Evolutionary conservation across 2,113 vertebrate genomes (phyloP).

Genomic region (Antechinus stuartii): DNA sequence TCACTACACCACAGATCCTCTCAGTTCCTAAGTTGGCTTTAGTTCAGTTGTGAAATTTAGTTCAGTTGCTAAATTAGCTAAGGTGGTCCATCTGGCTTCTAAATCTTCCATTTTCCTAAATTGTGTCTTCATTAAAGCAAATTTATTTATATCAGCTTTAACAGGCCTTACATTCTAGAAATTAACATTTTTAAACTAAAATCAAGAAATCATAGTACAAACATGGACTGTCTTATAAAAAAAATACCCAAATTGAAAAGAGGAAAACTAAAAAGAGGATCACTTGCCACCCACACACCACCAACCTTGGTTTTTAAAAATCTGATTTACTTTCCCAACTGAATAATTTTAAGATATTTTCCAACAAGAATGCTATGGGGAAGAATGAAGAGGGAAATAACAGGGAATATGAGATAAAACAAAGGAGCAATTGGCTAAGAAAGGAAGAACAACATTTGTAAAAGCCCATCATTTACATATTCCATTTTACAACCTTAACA

Average conservation of each 20-base stretch:
- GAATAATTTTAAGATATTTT: slow-evolving; percentile 30
- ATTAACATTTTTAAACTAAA: slow-evolving; percentile 23
- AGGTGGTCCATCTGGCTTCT: slow-evolving; percentile 7
- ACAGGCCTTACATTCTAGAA: slow-evolving; percentile 34
- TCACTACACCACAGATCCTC: not conserved
- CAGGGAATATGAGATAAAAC: slow-evolving; percentile 32
- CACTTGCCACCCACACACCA: slow-evolving; percentile 15
- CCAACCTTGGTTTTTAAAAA: slow-evolving; percentile 37
- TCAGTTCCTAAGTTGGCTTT: not conserved
- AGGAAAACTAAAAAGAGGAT: slow-evolving; percentile 5
- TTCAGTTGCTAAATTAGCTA: not conserved
- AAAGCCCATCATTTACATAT: slow-evolving; percentile 28
- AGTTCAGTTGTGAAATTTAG: not conserved
- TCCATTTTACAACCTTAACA: slow-evolving; percentile 43
- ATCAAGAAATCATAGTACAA: not conserved
- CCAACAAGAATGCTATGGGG: not conserved
- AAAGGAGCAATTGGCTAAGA: not conserved
- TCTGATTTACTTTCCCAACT: slow-evolving; percentile 7
- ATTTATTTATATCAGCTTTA: slow-evolving; percentile 36
- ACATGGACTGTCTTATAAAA: not conserved
- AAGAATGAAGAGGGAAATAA: slow-evolving; percentile 6
- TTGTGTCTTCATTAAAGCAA: slow-evolving; percentile 41
- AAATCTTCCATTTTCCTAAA: slow-evolving; percentile 37
- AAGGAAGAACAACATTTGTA: not conserved
- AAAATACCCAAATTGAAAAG: slow-evolving; percentile 45